Evolutionary conservation across 1,140 invertebrate genomes (phyloP), one percentile per base, ranked within the genome.

Genomic region (Bicyclus anynana): DNA sequence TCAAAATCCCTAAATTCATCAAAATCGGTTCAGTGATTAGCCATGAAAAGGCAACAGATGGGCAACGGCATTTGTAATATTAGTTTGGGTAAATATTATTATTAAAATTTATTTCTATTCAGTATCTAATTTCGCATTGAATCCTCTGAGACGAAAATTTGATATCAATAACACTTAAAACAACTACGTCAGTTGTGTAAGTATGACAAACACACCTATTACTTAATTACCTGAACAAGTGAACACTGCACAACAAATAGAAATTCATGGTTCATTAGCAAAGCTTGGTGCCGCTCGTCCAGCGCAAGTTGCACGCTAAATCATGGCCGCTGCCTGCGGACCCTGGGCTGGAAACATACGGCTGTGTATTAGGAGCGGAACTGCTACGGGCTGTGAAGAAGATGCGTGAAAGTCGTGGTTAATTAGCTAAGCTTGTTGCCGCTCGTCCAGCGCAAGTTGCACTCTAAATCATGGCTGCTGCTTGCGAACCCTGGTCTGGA

Each of bases 201-300:
- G 62, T 65, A 69, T 59, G 65, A 72, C 69, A 61, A 60, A 76
- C 57, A 61, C 46, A 73, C 56, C 69, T 77, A 76, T 79, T 77
- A 84, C 60, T 83, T 80, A 83, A 84, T 83, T 83, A 85, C 82
- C 82, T 85, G 75, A 66, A 69, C 67, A 69, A 62, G 55, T 85
- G 75, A 66, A 69, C 67, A 69, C 62, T 56, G 63, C 54, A 79
- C 73, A 79, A 80, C 77, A 77, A 82, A 84, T 81, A 82, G 74
- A 80, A 82, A 84, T 83, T 75, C 79, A 84, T 80, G 77, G 79
- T 84, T 84, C 81, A 84, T 84, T 82, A 80, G 65, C 77, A 69
- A 73, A 71, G 69, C 69, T 69, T 62, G 61, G 67, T 59, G 62
- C 67, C 58, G 62, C 69, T 72, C 72, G 70, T 71, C 77, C 77